Base-by-base conservation (phyloP, 2,797 vertebrate genomes). In the Australoheros facetus region DNA sequence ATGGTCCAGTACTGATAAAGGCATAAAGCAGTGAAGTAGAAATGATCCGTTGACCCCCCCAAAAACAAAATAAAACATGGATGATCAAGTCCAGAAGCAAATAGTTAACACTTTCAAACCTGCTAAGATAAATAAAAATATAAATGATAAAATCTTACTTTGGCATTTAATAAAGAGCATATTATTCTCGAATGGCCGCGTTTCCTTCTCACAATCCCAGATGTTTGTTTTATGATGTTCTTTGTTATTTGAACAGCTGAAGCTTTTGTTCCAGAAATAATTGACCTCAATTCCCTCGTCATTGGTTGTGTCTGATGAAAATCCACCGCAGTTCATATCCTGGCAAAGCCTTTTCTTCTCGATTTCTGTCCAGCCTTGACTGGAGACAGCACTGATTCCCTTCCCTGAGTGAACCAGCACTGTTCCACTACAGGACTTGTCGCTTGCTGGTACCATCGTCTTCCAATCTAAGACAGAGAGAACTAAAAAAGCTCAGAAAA, bases 171-270 rank as follows among this genome's bases (percentile, higher is more conserved):
- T 56, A 7, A 1, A 0, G 13, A 93, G 74, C 10, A 79, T 77
- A 9, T 64, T 0, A 0, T 2, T 5, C 2, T 12, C 0, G 0
- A 10, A 1, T 1, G 7, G 0, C 1, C 0, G 0, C 0, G 0
- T 1, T 10, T 72, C 0, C 0, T 5, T 56, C 42, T 89, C 75
- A 60, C 94, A 95, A 1, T 89, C 74, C 94, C 93, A 95, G 48
- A 94, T 93, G 39, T 21, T 86, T 0, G 0, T 0, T 28, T 1
- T 30, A 5, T 30, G 3, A 30, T 30, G 28, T 4, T 1, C 32
- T 1, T 1, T 37, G 2, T 0, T 1, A 4, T 1, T 10, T 16
- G 51, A 1, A 75, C 93, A 95, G 1, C 0, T 75, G 76, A 92
- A 94, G 32, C 0, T 88, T 3, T 2, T 39, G 1, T 7, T 71